A percentile compares a stretch with the other conserved stretches of the same genome.
phyloP scores from a whole-genome alignment of 2,797 vertebrate genomes.

The Vireo griseus region DNA sequence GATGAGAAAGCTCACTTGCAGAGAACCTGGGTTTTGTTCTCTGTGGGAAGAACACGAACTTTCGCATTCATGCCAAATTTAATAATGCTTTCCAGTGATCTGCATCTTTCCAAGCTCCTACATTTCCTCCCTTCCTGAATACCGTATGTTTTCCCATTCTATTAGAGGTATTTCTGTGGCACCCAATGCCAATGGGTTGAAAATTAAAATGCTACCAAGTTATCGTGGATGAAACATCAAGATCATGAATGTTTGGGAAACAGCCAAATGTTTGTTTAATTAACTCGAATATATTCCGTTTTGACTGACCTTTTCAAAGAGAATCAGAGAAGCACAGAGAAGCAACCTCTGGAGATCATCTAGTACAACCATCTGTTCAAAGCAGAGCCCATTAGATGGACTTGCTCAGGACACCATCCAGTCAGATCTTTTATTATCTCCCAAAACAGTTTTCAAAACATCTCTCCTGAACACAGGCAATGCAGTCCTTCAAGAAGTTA shows the following conservation, averaged over 20 bases:
- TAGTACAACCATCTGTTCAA: not conserved
- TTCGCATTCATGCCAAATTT: not conserved
- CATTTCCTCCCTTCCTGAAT: not conserved
- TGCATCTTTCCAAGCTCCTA: not conserved
- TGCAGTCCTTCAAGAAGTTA: not conserved
- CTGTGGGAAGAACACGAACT: not conserved
- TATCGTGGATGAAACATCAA: not conserved
- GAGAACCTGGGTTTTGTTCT: not conserved
- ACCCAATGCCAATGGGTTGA: not conserved
- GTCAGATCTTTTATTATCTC: not conserved
- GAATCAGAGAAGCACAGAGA: not conserved
- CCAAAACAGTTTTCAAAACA: not conserved
- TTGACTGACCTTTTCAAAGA: not conserved
- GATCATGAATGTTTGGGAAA: not conserved
- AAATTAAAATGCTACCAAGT: not conserved
- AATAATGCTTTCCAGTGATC: not conserved
- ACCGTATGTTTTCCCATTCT: not conserved
- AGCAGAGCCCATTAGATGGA: not conserved
- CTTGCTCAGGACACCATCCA: not conserved
- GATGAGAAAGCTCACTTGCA: not conserved
- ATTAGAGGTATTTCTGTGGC: not conserved
- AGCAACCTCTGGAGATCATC: not conserved
- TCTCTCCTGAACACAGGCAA: not conserved
- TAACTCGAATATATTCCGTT: not conserved
- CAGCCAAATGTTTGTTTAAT: not conserved